Percentiles rank a stretch among this genome's conserved stretches.
Conservation (phyloP, 2,113 vertebrate genomes). For the Harpagus bidentatus region DNA sequence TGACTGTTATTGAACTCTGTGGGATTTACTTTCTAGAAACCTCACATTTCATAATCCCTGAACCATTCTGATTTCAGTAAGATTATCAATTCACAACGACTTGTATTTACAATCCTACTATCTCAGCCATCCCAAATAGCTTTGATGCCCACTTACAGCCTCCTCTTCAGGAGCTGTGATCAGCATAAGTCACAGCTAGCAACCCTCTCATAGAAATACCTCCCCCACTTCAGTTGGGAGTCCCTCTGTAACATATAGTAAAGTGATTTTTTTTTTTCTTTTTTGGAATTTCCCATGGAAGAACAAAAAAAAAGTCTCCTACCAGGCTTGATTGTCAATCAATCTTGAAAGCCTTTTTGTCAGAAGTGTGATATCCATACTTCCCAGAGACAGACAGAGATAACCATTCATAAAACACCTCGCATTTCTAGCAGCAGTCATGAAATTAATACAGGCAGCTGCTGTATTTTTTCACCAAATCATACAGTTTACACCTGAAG, state of each 20-base stretch:
- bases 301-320: background rate
- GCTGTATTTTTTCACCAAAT: background rate
- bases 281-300: background rate
- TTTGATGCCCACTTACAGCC: background rate
- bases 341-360: background rate
- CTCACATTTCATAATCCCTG: background rate
- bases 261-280: background rate
- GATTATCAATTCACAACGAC: background rate
- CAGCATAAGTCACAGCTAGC: background rate
- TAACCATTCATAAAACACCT: background rate
- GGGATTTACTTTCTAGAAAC: background rate
- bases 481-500: background rate
- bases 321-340: background rate
- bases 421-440: background rate
- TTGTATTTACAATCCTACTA: background rate
- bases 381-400: background rate
- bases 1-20: background rate
- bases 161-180: background rate
- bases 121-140: background rate
- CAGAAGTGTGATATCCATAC: background rate
- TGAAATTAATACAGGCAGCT: background rate
- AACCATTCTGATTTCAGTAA: background rate
- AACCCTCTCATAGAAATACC: no score
- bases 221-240: accelerated
- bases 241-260: background rate